These are phyloP conservation scores for Microctenopoma steveboyesi DNA, from an alignment of 2,797 vertebrate genomes.

Conservation along the genomic window DNA sequence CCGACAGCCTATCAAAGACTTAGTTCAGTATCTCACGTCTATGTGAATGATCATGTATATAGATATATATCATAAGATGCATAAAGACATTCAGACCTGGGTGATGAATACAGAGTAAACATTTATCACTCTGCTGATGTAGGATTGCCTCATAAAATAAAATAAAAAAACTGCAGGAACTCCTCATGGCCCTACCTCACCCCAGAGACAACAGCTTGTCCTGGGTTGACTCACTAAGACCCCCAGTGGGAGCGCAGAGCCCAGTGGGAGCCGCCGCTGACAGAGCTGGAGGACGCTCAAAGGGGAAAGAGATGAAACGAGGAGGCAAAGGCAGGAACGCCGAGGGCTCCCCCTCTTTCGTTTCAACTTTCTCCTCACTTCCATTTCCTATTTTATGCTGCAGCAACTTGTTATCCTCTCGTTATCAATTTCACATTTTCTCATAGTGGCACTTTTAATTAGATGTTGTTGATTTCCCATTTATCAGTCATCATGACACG, in stretches of 20 bases:
- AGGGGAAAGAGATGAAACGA: conserved; percentile 75
- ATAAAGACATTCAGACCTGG: no score
- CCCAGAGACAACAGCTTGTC: conserved; percentile 43
- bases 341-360: conserved; percentile 33
- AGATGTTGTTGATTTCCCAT: conserved; percentile 34
- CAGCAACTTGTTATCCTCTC: conserved; percentile 52
- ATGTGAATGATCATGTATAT: no score
- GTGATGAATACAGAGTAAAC: no score
- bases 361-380: conserved; percentile 29
- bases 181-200: conserved; percentile 7
- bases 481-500: conserved; percentile 51
- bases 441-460: conserved; percentile 46
- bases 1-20: no score
- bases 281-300: conserved; percentile 72
- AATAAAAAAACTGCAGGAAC: conserved; percentile 8
- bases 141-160: neutral
- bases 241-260: conserved; percentile 36
- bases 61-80: no score
- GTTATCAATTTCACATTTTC: conserved; percentile 3
- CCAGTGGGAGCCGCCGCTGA: conserved; percentile 44
- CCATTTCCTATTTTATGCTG: conserved; percentile 34
- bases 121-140: neutral
- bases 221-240: conserved; percentile 57
- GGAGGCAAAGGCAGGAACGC: conserved; percentile 38
- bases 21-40: no score